Conservation (phyloP, 2,888 invertebrate species). For the Erebia epiphron region DNA sequence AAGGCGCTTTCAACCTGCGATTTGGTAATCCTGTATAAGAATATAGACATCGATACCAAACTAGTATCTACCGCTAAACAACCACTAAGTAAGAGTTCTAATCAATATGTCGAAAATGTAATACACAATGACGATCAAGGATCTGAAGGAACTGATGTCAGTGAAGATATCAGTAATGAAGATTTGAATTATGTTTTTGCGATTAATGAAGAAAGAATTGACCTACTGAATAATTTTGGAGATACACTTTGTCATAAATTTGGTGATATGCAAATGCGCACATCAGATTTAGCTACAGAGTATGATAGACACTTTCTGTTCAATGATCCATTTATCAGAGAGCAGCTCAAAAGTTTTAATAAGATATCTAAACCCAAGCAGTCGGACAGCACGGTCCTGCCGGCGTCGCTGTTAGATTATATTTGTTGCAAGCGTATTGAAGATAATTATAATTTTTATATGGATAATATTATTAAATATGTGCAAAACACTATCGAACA, state of each 20-base stretch:
- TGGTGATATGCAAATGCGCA: slow-evolving; percentile 57
- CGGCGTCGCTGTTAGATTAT: slow-evolving; percentile 67
- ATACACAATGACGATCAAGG: slow-evolving; percentile 64
- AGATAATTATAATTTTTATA: slow-evolving; percentile 70
- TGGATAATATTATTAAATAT: slow-evolving; percentile 72
- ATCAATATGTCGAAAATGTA: slow-evolving; percentile 69
- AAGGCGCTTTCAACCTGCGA: slow-evolving; percentile 59
- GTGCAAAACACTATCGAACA: slow-evolving; percentile 73
- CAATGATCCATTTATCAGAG: slow-evolving; percentile 59
- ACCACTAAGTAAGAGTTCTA: slow-evolving; percentile 49
- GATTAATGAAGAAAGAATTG: slow-evolving; percentile 64
- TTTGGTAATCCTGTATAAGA: slow-evolving; percentile 70
- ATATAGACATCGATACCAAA: slow-evolving; percentile 64
- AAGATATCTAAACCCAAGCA: slow-evolving; percentile 47
- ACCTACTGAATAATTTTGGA: slow-evolving; percentile 56
- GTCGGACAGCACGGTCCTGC: slow-evolving; percentile 51
- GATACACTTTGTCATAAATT: slow-evolving; percentile 66
- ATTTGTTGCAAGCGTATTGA: slow-evolving; percentile 69
- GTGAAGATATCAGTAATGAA: slow-evolving; percentile 60
- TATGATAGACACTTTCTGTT: slow-evolving; percentile 58
- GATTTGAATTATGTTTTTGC: slow-evolving; percentile 57
- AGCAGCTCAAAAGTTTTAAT: slow-evolving; percentile 56
- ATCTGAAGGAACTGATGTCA: slow-evolving; percentile 61
- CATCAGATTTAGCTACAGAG: slow-evolving; percentile 49
- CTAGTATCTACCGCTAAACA: slow-evolving; percentile 54